These are phyloP conservation scores for Chrysolina oricalcia DNA, from an alignment of 2,888 invertebrate genomes.

Conservation along the genomic window DNA sequence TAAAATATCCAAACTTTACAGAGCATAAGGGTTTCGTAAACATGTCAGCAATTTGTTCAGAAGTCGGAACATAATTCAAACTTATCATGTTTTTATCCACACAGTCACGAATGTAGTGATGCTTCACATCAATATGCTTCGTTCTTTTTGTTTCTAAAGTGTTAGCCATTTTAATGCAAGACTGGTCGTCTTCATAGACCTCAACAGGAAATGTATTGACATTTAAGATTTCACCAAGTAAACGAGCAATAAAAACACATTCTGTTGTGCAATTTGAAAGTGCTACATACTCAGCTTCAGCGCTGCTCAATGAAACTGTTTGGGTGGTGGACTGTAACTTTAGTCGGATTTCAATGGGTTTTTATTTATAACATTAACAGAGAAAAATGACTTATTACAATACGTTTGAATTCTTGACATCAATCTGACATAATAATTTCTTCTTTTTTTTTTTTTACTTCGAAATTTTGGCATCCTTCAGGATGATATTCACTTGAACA, in stretches of 20 bases:
- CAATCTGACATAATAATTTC: too few species aligned
- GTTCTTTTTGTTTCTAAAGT: slow-evolving; percentile 22
- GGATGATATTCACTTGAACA: too few species aligned
- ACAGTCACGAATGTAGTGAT: not conserved
- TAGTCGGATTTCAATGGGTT: too few species aligned
- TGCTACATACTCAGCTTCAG: slow-evolving; percentile 52
- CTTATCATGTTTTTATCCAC: not conserved
- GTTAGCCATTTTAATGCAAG: slow-evolving; percentile 2
- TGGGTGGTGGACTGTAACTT: too few species aligned
- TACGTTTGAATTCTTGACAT: too few species aligned
- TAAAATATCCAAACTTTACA: slow-evolving; percentile 16
- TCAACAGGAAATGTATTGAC: slow-evolving; percentile 36
- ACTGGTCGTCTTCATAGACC: slow-evolving; percentile 30
- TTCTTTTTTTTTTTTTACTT: too few species aligned
- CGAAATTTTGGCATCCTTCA: too few species aligned
- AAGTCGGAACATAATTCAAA: not conserved
- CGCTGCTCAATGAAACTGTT: slow-evolving; percentile 47
- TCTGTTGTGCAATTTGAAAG: slow-evolving; percentile 46
- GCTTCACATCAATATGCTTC: not conserved
- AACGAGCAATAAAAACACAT: slow-evolving; percentile 47
- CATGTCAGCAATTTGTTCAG: slow-evolving; percentile 16
- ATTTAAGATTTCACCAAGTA: slow-evolving; percentile 42
- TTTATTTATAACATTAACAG: too few species aligned
- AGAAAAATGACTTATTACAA: too few species aligned
- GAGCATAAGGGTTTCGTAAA: not conserved